phyloP scores from a whole-genome alignment of 2,888 invertebrate genomes.

The Apantesis nais region DNA sequence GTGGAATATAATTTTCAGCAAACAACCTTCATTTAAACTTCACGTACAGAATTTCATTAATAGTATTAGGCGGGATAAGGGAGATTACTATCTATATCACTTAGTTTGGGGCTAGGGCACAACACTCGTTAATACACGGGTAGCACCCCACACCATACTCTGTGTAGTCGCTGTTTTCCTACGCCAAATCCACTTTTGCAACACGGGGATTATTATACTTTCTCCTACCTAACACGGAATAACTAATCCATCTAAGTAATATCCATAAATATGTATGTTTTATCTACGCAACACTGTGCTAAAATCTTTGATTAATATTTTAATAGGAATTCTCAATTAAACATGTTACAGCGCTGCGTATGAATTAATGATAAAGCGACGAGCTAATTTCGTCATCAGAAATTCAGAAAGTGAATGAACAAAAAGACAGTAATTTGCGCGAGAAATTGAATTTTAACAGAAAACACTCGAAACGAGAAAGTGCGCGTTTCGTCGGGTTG shows the following conservation, averaged over 20 bases:
- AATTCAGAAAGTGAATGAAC: constrained; percentile 79
- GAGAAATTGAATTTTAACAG: constrained; percentile 82
- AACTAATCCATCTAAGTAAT: constrained; percentile 46
- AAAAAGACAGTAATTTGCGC: constrained; percentile 81
- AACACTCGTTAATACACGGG: constrained; percentile 37
- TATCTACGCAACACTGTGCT: constrained; percentile 45
- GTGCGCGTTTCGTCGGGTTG: constrained; percentile 74
- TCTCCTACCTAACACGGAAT: constrained; percentile 38
- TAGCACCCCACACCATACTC: constrained; percentile 32
- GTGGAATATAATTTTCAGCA: constrained; percentile 3
- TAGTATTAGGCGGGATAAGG: constrained; percentile 38
- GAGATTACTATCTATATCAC: constrained; percentile 47
- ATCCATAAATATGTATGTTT: constrained; percentile 48
- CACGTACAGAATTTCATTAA: constrained; percentile 34
- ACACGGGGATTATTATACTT: constrained; percentile 44
- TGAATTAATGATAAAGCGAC: constrained; percentile 70
- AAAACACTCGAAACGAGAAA: constrained; percentile 77
- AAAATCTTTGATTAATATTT: constrained; percentile 65
- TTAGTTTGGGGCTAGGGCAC: constrained; percentile 36
- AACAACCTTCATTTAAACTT: constrained; percentile 11
- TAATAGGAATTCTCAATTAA: constrained; percentile 66
- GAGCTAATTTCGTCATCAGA: constrained; percentile 71
- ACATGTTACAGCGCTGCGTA: constrained; percentile 61
- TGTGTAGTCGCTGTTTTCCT: constrained; percentile 39
- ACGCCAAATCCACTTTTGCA: constrained; percentile 41